Evolutionary conservation across 2,888 invertebrate genomes (phyloP), one percentile per base, ranked within the genome.

Genomic region (Lamproptera curius): DNA sequence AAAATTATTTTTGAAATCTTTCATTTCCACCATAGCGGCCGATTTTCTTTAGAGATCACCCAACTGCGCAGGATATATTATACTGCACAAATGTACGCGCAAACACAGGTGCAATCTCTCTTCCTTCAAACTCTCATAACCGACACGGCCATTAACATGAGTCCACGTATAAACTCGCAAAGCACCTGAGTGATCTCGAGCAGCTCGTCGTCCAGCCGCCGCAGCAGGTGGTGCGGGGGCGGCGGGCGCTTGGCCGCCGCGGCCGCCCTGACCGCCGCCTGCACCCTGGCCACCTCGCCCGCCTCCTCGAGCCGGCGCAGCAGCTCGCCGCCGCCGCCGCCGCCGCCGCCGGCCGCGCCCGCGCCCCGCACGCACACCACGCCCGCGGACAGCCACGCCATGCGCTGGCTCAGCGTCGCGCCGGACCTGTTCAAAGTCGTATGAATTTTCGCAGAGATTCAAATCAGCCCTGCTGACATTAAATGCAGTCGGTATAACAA

Each of bases 341-440:
- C 20, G 4, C 20, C 20, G 1, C 93, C 94, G 14, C 92, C 90
- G 61, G 90, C 55, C 20, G 65, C 79, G 37, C 80, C 92, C 61
- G 95, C 95, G 62, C 97, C 97, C 50, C 98, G 92, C 91, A 98
- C 95, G 76, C 98, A 98, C 89, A 98, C 95, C 53, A 98, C 95
- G 28, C 98, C 97, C 59, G 97, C 91, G 0, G 97, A 96, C 65
- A 99, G 86, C 88, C 98, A 97, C 63, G 95, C 93, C 58, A 98
- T 91, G 55, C 99, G 91, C 73, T 96, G 93, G 16, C 92, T 88
- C 34, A 99, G 83, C 1, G 91, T 90, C 46, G 97, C 90, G 40
- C 92, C 92, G 13, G 92, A 90, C 9, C 95, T 96, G 57, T n/a
- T 42, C n/a, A n/a, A n/a, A n/a, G n/a, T n/a, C n/a, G n/a, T n/a